Evolutionary conservation across 2,797 vertebrate genomes (phyloP).

Genomic region (Hephaestus fuliginosus): DNA sequence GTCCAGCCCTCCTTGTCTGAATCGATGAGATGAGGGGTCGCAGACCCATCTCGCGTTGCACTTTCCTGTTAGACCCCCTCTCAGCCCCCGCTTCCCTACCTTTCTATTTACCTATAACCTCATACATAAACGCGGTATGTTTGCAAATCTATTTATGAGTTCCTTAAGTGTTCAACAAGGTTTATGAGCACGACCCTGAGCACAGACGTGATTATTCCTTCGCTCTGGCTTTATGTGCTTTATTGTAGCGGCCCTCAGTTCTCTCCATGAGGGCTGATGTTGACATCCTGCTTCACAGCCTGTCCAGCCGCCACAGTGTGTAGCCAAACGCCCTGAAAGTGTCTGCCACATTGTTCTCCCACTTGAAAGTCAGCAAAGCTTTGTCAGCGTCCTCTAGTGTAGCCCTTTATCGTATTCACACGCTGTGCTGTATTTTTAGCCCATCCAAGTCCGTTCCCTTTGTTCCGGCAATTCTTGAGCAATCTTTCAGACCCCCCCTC

Average conservation of each 20-base stretch:
- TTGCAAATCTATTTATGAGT: neutral
- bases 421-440: slow-evolving; percentile 85
- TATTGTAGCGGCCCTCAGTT: slow-evolving; percentile 58
- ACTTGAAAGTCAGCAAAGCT: slow-evolving; percentile 85
- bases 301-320: slow-evolving; percentile 82
- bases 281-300: slow-evolving; percentile 85
- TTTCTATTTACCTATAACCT: slow-evolving; percentile 34
- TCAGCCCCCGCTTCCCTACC: slow-evolving; percentile 9
- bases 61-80: slow-evolving; percentile 51
- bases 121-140: neutral
- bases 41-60: slow-evolving; percentile 83
- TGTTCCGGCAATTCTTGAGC: slow-evolving; percentile 87
- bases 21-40: slow-evolving; percentile 83
- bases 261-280: slow-evolving; percentile 73
- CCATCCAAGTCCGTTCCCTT: slow-evolving; percentile 71
- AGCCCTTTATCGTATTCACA: slow-evolving; percentile 85
- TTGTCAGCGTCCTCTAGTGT: slow-evolving; percentile 83
- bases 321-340: slow-evolving; percentile 83
- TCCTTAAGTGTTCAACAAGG: slow-evolving; percentile 9
- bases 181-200: slow-evolving; percentile 15
- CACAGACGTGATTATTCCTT: slow-evolving; percentile 23
- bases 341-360: slow-evolving; percentile 85
- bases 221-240: slow-evolving; percentile 36
- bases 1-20: slow-evolving; percentile 85
- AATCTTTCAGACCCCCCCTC: slow-evolving; percentile 76